Conservation (phyloP, 2,888 invertebrate genomes). For the Patella pellucida region DNA sequence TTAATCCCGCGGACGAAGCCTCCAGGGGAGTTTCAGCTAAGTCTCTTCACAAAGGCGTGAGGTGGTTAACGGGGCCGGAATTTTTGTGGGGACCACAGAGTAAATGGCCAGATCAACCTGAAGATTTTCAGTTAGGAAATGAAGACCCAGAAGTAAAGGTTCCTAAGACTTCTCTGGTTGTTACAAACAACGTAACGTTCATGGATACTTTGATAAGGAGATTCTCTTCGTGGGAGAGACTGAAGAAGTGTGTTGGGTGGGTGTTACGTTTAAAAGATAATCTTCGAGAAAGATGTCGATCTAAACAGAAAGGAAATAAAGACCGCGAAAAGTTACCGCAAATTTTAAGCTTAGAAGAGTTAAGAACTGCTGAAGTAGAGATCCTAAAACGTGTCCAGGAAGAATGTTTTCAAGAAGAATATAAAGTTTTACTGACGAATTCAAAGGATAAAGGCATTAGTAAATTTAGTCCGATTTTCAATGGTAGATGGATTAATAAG, state of each 20-base stretch:
- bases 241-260: conserved; percentile 4
- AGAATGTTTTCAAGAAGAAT: not conserved
- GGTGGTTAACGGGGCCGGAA: too few relatives aligned
- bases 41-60: too few relatives aligned
- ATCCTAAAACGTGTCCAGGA: not conserved
- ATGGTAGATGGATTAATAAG: conserved; percentile 1
- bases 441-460: not conserved
- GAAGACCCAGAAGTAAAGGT: not conserved
- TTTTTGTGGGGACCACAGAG: too few relatives aligned
- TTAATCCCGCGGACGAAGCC: too few relatives aligned
- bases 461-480: not conserved
- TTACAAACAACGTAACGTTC: too few relatives aligned
- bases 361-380: not conserved
- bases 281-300: too few relatives aligned
- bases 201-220: not conserved
- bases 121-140: not conserved
- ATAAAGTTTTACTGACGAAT: too few relatives aligned
- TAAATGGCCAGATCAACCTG: not conserved
- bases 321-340: too few relatives aligned
- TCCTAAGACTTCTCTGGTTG: too few relatives aligned
- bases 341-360: too few relatives aligned
- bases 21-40: too few relatives aligned
- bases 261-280: not conserved
- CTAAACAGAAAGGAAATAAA: too few relatives aligned
- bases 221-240: conserved; percentile 1